Evolutionary conservation across 2,797 vertebrate genomes (phyloP).

Genomic region (Vireo griseus): DNA sequence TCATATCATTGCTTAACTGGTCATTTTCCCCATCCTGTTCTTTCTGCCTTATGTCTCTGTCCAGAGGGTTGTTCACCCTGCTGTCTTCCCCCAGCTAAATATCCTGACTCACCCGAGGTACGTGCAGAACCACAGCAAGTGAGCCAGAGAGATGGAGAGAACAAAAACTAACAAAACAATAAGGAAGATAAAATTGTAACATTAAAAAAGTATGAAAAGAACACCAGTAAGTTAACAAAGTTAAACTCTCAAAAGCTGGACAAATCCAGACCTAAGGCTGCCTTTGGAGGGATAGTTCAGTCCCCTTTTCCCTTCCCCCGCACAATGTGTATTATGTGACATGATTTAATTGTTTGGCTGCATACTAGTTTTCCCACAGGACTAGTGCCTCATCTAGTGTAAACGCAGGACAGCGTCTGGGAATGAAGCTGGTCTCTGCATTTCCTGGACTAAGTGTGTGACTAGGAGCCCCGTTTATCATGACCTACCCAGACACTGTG

Average conservation of each 20-base stretch:
- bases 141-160: background rate
- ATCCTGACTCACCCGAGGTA: constrained; percentile 24
- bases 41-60: background rate
- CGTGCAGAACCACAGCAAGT: background rate
- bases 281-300: background rate
- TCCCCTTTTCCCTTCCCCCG: background rate
- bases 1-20: background rate
- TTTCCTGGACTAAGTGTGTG: background rate
- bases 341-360: constrained; percentile 4
- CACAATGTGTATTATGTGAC: background rate
- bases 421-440: background rate
- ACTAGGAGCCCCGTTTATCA: background rate
- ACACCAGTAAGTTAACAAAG: background rate
- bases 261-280: background rate
- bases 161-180: background rate
- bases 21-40: background rate
- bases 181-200: background rate
- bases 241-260: background rate
- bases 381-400: background rate
- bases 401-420: background rate
- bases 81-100: background rate
- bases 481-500: fast-evolving
- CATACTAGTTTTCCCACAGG: constrained; percentile 36
- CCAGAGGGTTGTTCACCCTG: background rate
- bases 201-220: background rate